Evolutionary conservation across 2,797 vertebrate genomes (phyloP).

Genomic region (Danio aesculapii): DNA sequence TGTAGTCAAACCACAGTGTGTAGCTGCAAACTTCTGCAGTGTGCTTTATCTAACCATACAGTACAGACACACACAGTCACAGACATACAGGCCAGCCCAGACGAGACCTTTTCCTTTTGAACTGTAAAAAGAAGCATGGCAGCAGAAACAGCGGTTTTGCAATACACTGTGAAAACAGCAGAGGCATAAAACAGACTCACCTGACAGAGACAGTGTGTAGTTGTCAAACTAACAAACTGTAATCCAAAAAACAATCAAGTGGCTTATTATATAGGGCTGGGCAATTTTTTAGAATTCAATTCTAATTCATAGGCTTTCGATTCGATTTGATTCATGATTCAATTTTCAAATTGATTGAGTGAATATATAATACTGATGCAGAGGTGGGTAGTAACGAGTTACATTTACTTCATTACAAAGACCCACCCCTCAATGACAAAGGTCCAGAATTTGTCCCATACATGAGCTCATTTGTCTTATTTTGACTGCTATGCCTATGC

Average conservation of each 20-base stretch:
- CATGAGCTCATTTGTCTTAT: no score
- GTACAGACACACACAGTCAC: background rate
- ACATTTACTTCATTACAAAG: no score
- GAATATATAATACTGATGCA: no score
- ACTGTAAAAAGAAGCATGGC: conserved; percentile 34
- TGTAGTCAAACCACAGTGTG: conserved; percentile 52
- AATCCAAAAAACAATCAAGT: background rate
- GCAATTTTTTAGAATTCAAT: no score
- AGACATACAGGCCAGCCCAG: conserved; percentile 26
- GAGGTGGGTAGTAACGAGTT: no score
- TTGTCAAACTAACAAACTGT: background rate
- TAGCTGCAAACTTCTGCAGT: conserved; percentile 56
- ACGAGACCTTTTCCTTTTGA: conserved; percentile 27
- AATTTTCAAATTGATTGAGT: no score
- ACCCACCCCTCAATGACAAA: no score
- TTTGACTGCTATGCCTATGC: no score
- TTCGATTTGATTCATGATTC: no score
- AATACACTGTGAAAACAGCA: background rate
- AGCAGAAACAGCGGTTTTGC: background rate
- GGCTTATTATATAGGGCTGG: background rate
- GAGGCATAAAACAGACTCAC: background rate
- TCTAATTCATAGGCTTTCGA: no score
- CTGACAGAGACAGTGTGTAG: conserved; percentile 2
- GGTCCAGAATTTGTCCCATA: no score
- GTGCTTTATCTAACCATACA: background rate